Percentiles rank a stretch among this genome's conserved stretches.
Evolutionary conservation across 1,140 invertebrate genomes (phyloP).

Genomic region (Coelopa frigida): DNA sequence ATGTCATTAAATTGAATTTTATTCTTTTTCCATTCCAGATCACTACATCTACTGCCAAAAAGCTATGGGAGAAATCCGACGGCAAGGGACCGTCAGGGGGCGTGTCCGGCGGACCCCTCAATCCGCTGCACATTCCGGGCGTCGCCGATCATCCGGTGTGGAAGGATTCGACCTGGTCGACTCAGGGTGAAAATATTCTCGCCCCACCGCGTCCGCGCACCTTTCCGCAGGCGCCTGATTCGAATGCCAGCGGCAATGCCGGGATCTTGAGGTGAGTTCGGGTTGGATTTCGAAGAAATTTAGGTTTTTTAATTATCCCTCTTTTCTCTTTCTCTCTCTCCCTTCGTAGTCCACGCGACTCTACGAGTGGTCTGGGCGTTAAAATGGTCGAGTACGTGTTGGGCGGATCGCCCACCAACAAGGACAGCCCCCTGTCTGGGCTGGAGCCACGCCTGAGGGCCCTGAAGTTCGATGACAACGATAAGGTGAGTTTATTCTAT

Average conservation of each 20-base stretch:
- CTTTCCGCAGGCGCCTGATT: slow-evolving; percentile 38
- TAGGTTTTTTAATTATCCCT: not conserved
- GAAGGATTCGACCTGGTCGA: slow-evolving; percentile 45
- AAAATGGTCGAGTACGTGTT: slow-evolving; percentile 99
- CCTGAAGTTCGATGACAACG: slow-evolving; percentile 55
- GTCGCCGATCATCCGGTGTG: slow-evolving; percentile 41
- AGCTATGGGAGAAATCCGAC: slow-evolving; percentile 44
- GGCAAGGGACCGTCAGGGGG: slow-evolving; percentile 32
- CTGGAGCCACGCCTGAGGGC: slow-evolving; percentile 65
- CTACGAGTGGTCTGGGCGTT: slow-evolving; percentile 78
- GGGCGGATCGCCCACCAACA: slow-evolving; percentile 79
- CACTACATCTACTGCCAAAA: slow-evolving; percentile 44
- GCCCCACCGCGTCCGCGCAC: slow-evolving; percentile 33
- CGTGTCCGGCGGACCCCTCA: slow-evolving; percentile 32
- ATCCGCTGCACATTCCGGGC: slow-evolving; percentile 41
- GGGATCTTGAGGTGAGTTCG: slow-evolving; percentile 38
- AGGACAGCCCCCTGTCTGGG: slow-evolving; percentile 55
- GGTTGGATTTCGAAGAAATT: too few relatives aligned
- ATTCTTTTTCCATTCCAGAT: slow-evolving; percentile 26
- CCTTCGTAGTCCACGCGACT: slow-evolving; percentile 54
- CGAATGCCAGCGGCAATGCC: slow-evolving; percentile 35
- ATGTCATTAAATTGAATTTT: slow-evolving; percentile 3
- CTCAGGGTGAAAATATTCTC: slow-evolving; percentile 40
- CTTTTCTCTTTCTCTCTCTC: slow-evolving; percentile 7
- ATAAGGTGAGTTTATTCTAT: slow-evolving; percentile 42